Conservation (phyloP, 1,140 invertebrate genomes). For the Lethrus apterus region DNA sequence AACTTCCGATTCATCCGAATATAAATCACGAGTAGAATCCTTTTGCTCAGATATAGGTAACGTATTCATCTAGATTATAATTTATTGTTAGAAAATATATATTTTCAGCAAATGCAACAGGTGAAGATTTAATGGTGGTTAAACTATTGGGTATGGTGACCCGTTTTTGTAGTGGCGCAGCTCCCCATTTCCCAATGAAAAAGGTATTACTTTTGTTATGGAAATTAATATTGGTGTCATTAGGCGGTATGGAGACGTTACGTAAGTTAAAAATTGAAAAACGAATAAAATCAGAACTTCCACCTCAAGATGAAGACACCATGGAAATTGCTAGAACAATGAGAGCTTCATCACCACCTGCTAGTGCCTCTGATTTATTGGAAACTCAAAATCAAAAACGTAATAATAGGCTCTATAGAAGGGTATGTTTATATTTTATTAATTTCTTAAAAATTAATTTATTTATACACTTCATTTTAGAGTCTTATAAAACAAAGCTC, state of each 20-base stretch:
- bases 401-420: constrained; percentile 54
- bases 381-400: constrained; percentile 80
- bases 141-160: constrained; percentile 92
- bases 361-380: constrained; percentile 83
- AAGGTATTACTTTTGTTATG: constrained; percentile 93
- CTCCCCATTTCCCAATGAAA: constrained; percentile 96
- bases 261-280: constrained; percentile 41
- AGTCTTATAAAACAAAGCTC: constrained; percentile 90
- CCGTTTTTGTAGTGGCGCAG: constrained; percentile 85
- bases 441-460: constrained; percentile 8
- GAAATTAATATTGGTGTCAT: constrained; percentile 86
- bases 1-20: constrained; percentile 55
- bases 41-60: constrained; percentile 78
- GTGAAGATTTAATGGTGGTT: constrained; percentile 79
- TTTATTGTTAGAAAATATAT: constrained; percentile 4
- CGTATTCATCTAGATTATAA: too few relatives aligned
- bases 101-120: constrained; percentile 35
- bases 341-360: constrained; percentile 90
- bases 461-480: constrained; percentile 22
- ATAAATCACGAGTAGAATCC: constrained; percentile 59
- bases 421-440: constrained; percentile 41
- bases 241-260: constrained; percentile 82
- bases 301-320: constrained; percentile 81
- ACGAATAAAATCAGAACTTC: constrained; percentile 62
- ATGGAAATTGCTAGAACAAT: constrained; percentile 87